Evolutionary conservation across 2,113 vertebrate genomes (phyloP).

Genomic region (Acanthisitta chloris): DNA sequence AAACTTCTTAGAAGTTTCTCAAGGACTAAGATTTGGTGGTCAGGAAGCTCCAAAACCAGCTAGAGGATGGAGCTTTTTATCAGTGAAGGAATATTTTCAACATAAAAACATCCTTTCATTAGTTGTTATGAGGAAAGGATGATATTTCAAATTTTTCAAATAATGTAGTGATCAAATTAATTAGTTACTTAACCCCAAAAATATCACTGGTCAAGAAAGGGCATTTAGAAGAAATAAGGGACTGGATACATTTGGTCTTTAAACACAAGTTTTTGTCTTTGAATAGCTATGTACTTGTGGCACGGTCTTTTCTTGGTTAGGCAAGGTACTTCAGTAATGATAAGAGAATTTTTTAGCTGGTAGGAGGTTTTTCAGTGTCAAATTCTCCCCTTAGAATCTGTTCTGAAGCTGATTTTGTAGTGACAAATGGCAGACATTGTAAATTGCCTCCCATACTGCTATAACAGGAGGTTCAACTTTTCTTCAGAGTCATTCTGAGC

Average conservation of each 20-base stretch:
- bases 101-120: neutral
- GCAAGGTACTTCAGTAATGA: neutral
- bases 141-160: neutral
- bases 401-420: neutral
- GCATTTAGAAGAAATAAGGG: neutral
- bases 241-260: neutral
- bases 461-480: neutral
- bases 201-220: neutral
- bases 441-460: neutral
- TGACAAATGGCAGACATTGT: neutral
- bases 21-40: neutral
- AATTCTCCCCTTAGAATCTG: neutral
- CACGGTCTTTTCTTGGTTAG: neutral
- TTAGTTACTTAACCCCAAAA: neutral
- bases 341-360: neutral
- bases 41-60: neutral
- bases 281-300: neutral
- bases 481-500: neutral
- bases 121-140: neutral
- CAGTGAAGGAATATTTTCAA: neutral
- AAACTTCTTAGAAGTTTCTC: neutral
- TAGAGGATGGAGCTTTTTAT: neutral
- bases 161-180: neutral
- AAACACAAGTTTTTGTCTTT: neutral
- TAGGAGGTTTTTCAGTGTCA: neutral